These are phyloP conservation scores for Microcebus murinus DNA, from an alignment of 2,113 vertebrate species.

Conservation along the genomic window DNA sequence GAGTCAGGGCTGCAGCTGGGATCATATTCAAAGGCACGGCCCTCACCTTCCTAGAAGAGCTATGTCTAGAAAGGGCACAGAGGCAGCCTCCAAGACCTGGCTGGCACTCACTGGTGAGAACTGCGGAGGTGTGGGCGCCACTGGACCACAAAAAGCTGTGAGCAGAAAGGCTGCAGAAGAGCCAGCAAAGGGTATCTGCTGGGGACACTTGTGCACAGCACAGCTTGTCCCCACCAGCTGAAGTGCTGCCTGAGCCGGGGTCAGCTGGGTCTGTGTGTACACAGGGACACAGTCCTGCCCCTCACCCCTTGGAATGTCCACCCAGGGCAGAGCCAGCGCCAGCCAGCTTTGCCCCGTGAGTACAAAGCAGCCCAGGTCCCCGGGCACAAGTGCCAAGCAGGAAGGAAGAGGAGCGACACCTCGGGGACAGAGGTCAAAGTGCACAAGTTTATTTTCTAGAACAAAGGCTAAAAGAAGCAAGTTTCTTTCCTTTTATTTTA, in stretches of 20 bases:
- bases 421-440: constrained; percentile 82
- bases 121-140: neutral
- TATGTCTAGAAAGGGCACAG: neutral
- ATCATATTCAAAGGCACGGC: neutral
- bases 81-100: neutral
- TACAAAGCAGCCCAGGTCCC: neutral
- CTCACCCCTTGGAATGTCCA: constrained; percentile 20
- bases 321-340: neutral
- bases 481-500: constrained; percentile 85
- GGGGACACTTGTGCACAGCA: neutral
- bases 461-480: constrained; percentile 88
- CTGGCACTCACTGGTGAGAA: neutral
- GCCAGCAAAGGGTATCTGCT: neutral
- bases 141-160: neutral
- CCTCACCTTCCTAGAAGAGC: neutral
- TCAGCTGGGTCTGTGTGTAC: neutral
- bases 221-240: neutral
- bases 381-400: neutral
- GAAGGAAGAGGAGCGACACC: constrained; percentile 52
- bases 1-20: neutral
- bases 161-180: neutral
- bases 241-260: neutral
- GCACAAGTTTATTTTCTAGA: constrained; percentile 87
- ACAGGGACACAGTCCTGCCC: neutral
- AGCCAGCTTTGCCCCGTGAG: neutral